Base-by-base conservation (phyloP, 35 echinoderm and acorn worm species). In the Diadema setosum region DNA sequence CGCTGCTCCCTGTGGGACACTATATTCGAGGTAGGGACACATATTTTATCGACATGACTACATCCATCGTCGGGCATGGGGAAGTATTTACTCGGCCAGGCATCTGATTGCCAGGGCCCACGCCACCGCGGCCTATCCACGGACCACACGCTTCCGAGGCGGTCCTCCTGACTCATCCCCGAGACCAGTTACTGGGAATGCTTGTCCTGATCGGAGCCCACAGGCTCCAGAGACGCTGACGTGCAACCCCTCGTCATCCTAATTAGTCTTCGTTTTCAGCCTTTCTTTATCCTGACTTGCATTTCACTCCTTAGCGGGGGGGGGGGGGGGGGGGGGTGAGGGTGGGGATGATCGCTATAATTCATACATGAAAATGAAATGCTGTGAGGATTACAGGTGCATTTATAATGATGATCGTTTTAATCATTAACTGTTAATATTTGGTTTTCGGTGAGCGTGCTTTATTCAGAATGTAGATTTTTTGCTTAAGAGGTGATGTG, bases 61-160 rank as follows among this genome's bases (percentile, higher is more conserved):
- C 5, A 12, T 29, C 63, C 2, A 26, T 67, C 63, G 27, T 1
- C 63, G 16, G 27, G 18, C 29, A 67, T 34, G 37, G 63, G 63
- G 63, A 67, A 67, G 63, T 67, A 67, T 67, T 67, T 67, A 67
- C 63, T 67, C 63, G 37, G 61, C 61, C 61, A 65, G 61, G 36
- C 18, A 32, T 4, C 37, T 67, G 30, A 26, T 34, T 34, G 63
- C 63, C 25, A 67, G 3, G 15, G 37, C 63, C 37, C 63, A n/a
- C 16, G 4, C 15, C 63, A 67, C 30, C 37, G 30, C 29, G 63
- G 30, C 63, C 63, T 67, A 67, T 67, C 63, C 63, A 9, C 21
- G 37, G 63, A 67, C 63, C 63, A n/a, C 63, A 67, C 16, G 63
- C 30, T 67, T 67, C 63, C 63, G 63, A 67, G 24, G 30, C n/a